Evolutionary conservation across 2,797 vertebrate genomes (phyloP).

Genomic region (Enteromius viviparus): DNA sequence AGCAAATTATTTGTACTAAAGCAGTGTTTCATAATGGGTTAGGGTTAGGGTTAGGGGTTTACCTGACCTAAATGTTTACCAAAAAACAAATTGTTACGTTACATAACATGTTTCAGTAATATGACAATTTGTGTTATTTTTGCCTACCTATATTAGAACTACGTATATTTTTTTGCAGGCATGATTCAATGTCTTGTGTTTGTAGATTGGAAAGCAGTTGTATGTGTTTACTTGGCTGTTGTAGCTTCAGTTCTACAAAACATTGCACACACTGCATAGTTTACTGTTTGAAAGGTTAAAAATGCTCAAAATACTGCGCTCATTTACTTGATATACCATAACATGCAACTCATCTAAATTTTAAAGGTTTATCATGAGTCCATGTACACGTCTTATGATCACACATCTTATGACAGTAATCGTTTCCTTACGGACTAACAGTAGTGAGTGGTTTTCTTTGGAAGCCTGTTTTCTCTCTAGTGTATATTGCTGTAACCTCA

Average conservation of each 20-base stretch:
- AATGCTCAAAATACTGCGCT: not conserved
- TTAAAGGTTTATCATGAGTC: not conserved
- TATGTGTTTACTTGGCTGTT: not conserved
- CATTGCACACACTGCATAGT: not conserved
- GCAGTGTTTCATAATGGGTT: not conserved
- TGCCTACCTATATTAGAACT: not conserved
- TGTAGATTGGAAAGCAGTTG: not conserved
- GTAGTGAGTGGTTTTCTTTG: not conserved
- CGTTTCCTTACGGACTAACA: not conserved
- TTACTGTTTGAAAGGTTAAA: not conserved
- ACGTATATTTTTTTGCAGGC: not conserved
- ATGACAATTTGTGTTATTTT: not conserved
- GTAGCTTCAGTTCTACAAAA: not conserved
- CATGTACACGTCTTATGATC: not conserved
- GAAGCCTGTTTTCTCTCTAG: not conserved
- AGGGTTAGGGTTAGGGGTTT: not conserved
- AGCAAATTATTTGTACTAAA: not conserved
- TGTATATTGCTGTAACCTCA: not conserved
- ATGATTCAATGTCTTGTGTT: not conserved
- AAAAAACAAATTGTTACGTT: no score
- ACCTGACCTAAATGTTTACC: not conserved
- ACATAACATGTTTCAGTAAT: not conserved
- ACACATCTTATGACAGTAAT: not conserved
- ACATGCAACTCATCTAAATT: not conserved
- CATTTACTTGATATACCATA: not conserved